These are phyloP conservation scores for Atta texana DNA, from an alignment of 1,140 invertebrate genomes.

Conservation along the genomic window DNA sequence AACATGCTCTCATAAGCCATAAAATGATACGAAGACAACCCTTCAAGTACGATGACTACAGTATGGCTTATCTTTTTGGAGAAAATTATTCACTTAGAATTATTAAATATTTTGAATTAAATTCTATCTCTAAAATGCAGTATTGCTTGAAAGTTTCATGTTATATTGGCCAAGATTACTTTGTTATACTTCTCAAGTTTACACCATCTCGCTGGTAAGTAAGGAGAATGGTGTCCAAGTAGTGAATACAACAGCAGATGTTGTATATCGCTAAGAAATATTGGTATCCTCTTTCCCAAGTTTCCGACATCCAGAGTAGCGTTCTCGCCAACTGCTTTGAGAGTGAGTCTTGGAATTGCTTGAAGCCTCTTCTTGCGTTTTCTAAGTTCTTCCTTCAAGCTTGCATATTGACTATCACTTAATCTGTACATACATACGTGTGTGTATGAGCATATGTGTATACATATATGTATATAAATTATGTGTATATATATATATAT, in stretches of 20 bases:
- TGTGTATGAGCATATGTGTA: too few relatives aligned
- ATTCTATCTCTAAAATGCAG: neutral
- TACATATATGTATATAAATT: too few relatives aligned
- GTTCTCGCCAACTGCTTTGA: conserved; percentile 88
- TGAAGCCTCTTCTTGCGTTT: conserved; percentile 87
- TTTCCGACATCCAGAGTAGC: conserved; percentile 87
- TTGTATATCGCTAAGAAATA: conserved; percentile 94
- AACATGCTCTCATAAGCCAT: conserved; percentile 89
- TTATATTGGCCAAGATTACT: conserved; percentile 80
- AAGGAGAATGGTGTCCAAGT: conserved; percentile 90
- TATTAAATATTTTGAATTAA: conserved; percentile 2
- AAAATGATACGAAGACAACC: conserved; percentile 91
- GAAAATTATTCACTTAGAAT: conserved; percentile 12
- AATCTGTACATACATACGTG: conserved; percentile 71
- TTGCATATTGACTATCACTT: conserved; percentile 86
- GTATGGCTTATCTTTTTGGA: conserved; percentile 86
- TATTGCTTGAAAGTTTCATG: neutral
- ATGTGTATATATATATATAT: neutral
- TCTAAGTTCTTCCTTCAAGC: conserved; percentile 86
- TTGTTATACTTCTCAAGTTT: conserved; percentile 90
- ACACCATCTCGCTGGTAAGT: conserved; percentile 92
- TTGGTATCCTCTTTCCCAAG: conserved; percentile 89
- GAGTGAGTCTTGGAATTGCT: conserved; percentile 87
- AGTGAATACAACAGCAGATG: conserved; percentile 93
- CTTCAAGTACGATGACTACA: conserved; percentile 92